Conservation (phyloP, 1,140 invertebrate species). For the Euura lappo region DNA sequence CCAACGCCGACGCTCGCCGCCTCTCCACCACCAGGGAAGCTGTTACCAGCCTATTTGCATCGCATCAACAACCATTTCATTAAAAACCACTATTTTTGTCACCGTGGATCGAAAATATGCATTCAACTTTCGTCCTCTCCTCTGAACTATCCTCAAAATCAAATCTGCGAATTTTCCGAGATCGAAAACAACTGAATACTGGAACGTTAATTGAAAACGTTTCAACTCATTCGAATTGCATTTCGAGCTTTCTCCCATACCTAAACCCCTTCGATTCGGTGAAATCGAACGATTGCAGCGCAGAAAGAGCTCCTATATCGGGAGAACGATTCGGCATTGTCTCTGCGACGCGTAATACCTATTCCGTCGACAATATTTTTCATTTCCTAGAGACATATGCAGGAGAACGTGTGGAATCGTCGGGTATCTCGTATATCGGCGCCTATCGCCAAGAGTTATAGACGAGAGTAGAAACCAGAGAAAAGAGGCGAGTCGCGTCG, state of each 20-base stretch:
- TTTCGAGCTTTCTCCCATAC: not conserved
- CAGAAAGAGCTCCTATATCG: not conserved
- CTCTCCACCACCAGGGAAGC: constrained; percentile 51
- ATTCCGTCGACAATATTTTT: not conserved
- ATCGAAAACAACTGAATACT: not conserved
- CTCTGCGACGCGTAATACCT: not conserved
- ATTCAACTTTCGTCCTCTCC: not conserved
- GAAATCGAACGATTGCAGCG: not conserved
- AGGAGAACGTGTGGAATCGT: not conserved
- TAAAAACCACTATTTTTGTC: constrained; percentile 36
- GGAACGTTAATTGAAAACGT: not conserved
- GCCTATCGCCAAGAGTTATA: constrained; percentile 10
- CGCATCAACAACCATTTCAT: constrained; percentile 50
- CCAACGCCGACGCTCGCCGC: constrained; percentile 35
- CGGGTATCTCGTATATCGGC: not conserved
- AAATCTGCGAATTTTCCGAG: not conserved
- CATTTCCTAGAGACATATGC: constrained; percentile 5
- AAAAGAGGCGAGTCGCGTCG: constrained; percentile 20
- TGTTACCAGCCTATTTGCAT: constrained; percentile 60
- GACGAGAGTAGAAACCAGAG: constrained; percentile 22
- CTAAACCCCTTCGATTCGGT: not conserved
- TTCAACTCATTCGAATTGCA: not conserved
- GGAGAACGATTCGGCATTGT: not conserved
- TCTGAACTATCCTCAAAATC: not conserved
- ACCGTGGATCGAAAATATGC: not conserved